phyloP scores from a whole-genome alignment of 2,797 vertebrate species.

The Pseudochirops cupreus region DNA sequence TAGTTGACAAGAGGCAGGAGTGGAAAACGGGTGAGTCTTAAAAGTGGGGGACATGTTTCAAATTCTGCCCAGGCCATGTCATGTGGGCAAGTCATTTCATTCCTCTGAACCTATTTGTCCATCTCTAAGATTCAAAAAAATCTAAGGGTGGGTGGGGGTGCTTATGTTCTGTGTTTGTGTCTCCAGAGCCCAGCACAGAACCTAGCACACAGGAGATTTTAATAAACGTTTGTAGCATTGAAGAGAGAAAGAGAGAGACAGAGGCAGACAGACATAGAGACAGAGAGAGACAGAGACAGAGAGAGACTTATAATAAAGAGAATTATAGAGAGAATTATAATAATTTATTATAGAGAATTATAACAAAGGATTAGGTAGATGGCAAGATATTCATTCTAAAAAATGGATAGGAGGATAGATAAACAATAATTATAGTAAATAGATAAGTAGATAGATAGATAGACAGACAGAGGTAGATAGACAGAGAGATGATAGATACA shows the following conservation, averaged over 20 bases:
- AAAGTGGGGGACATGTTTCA: neutral
- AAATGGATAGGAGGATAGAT: neutral
- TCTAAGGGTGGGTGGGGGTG: neutral
- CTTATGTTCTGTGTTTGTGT: neutral
- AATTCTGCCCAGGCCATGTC: neutral
- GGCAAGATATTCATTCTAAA: neutral
- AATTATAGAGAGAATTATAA: neutral
- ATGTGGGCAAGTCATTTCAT: neutral
- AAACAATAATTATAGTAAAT: neutral
- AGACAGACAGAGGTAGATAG: neutral
- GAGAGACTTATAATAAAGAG: neutral
- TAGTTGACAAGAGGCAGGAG: neutral
- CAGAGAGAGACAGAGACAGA: neutral
- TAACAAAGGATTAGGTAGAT: neutral
- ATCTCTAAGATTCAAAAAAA: neutral
- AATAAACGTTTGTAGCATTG: neutral
- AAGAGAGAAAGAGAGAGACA: too few relatives aligned
- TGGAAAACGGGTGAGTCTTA: neutral
- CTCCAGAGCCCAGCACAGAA: neutral
- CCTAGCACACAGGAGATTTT: conserved; percentile 25
- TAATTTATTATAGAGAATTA: neutral
- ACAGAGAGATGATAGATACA: too few relatives aligned
- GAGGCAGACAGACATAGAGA: neutral
- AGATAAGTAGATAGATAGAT: conserved; percentile 3
- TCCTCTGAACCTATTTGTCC: neutral